These are phyloP conservation scores for Chymomyza fuscimana DNA, from an alignment of 2,888 invertebrate genomes.

Conservation along the genomic window DNA sequence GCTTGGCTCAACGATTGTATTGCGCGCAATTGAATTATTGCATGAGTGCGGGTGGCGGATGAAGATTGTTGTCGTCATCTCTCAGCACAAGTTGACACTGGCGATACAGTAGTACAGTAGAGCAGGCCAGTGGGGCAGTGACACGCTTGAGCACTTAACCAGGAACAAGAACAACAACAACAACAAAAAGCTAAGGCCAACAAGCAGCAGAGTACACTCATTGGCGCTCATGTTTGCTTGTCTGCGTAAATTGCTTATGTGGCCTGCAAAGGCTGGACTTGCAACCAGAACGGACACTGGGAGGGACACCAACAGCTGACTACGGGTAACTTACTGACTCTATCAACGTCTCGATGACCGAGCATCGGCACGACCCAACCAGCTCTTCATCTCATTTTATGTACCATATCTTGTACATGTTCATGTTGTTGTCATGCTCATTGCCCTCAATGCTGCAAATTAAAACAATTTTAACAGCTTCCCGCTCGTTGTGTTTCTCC, in stretches of 20 bases:
- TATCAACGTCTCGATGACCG: conserved; percentile 15
- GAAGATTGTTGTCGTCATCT: conserved; percentile 28
- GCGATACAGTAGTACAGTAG: not conserved
- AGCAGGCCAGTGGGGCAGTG: conserved; percentile 17
- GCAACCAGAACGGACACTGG: not conserved
- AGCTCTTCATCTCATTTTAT: conserved; percentile 29
- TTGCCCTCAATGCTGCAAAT: conserved; percentile 57
- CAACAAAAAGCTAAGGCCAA: conserved; percentile 25
- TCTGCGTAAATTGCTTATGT: conserved; percentile 20
- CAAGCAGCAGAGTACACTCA: conserved; percentile 46
- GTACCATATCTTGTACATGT: conserved; percentile 23
- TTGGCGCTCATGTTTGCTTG: conserved; percentile 67
- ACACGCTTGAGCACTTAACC: conserved; percentile 58
- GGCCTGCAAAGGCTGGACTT: conserved; percentile 5
- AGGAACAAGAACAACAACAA: conserved; percentile 26
- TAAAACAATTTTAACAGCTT: conserved; percentile 76
- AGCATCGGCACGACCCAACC: conserved; percentile 24
- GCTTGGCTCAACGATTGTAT: conserved; percentile 21
- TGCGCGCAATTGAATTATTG: conserved; percentile 70
- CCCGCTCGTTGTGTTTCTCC: conserved; percentile 35
- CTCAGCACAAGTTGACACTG: conserved; percentile 9
- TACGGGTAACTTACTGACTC: conserved; percentile 32
- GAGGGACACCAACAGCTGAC: conserved; percentile 11
- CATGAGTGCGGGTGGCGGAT: conserved; percentile 42
- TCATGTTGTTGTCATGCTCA: conserved; percentile 15